A percentile compares a stretch with the other conserved stretches of the same genome.
Evolutionary conservation across 2,113 vertebrate species (phyloP).

Genomic region (Falco punctatus): DNA sequence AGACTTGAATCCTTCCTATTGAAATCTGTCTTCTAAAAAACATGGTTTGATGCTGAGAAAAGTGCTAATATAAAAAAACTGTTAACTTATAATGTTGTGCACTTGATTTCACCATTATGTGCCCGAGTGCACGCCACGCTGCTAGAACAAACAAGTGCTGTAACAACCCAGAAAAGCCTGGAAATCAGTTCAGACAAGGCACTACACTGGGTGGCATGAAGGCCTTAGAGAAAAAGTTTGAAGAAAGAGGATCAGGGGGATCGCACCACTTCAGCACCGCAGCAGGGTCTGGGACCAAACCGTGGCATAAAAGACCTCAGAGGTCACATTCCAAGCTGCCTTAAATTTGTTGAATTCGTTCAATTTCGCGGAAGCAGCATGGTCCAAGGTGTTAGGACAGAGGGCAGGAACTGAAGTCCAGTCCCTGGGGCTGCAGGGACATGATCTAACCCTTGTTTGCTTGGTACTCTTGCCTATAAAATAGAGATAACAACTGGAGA

Average conservation of each 20-base stretch:
- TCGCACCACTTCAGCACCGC: background rate
- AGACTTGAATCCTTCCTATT: background rate
- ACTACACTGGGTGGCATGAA: background rate
- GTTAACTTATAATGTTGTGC: background rate
- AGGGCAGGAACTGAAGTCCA: background rate
- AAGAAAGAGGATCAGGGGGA: background rate
- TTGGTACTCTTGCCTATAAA: background rate
- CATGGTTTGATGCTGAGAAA: background rate
- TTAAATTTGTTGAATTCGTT: background rate
- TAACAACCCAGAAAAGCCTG: background rate
- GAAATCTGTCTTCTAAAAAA: background rate
- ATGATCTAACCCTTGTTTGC: background rate
- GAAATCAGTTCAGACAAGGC: background rate
- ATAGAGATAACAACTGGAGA: background rate
- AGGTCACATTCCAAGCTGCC: background rate
- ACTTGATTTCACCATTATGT: slow-evolving; percentile 14
- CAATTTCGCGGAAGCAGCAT: background rate
- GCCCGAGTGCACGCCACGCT: background rate
- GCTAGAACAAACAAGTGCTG: background rate
- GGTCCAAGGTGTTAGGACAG: background rate
- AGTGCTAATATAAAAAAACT: background rate
- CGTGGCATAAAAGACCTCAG: background rate
- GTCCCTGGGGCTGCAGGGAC: background rate
- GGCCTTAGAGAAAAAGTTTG: background rate
- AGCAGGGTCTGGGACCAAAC: background rate